Evolutionary conservation across 53 echinoderm and acorn worm species (phyloP).

Genomic region (Apostichopus leukothele): DNA sequence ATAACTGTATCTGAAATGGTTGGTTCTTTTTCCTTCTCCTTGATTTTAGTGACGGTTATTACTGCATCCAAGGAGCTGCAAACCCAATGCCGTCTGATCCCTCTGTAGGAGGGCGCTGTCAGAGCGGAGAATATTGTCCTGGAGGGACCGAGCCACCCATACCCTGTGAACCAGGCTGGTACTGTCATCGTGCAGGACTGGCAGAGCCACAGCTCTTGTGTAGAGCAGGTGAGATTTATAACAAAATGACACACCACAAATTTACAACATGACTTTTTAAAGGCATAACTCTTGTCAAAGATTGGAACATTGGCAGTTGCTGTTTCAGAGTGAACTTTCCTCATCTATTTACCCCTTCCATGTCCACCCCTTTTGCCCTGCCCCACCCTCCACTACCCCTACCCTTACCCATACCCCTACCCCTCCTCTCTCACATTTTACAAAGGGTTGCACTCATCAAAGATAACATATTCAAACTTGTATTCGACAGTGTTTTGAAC

Average conservation of each 20-base stretch:
- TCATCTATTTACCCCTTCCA: too few relatives aligned
- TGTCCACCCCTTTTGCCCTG: background rate
- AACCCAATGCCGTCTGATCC: slow-evolving; percentile 82
- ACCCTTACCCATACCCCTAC: too few relatives aligned
- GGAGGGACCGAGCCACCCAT: slow-evolving; percentile 73
- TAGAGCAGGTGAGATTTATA: slow-evolving; percentile 63
- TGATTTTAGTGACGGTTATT: slow-evolving; percentile 84
- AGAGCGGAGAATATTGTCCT: slow-evolving; percentile 80
- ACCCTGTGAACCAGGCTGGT: slow-evolving; percentile 88
- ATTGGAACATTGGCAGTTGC: too few relatives aligned
- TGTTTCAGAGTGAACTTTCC: too few relatives aligned
- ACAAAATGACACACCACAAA: too few relatives aligned
- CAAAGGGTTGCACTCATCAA: too few relatives aligned
- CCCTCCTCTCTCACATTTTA: too few relatives aligned
- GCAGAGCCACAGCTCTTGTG: slow-evolving; percentile 71
- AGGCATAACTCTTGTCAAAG: too few relatives aligned
- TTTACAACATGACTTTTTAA: too few relatives aligned
- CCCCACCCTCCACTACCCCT: too few relatives aligned
- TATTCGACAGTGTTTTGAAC: too few relatives aligned
- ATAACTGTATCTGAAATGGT: background rate
- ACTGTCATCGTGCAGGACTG: slow-evolving; percentile 84
- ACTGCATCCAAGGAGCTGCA: slow-evolving; percentile 82
- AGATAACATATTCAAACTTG: too few relatives aligned
- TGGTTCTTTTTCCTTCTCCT: background rate
- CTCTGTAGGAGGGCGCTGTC: slow-evolving; percentile 82